Evolutionary conservation across 2,888 invertebrate genomes (phyloP).

Genomic region (Dione vanillae): DNA sequence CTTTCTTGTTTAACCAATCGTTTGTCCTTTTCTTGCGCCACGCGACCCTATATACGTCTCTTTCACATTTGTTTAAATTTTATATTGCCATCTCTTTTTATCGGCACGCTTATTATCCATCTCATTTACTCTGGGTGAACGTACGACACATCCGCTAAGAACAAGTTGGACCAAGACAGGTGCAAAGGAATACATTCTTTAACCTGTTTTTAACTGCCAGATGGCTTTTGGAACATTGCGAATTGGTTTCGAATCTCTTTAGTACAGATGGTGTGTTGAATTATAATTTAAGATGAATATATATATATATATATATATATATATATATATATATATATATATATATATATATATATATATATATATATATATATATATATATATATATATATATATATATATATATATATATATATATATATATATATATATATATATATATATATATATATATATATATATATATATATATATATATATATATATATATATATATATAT

Average conservation of each 20-base stretch:
- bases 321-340: too few relatives aligned
- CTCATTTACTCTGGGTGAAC: slow-evolving; percentile 66
- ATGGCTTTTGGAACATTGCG: slow-evolving; percentile 30
- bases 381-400: too few relatives aligned
- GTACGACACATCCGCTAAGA: slow-evolving; percentile 71
- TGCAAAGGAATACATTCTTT: slow-evolving; percentile 72
- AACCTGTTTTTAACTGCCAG: slow-evolving; percentile 56
- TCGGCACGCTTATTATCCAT: slow-evolving; percentile 58
- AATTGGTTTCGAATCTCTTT: slow-evolving; percentile 16
- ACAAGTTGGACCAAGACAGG: slow-evolving; percentile 70
- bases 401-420: too few relatives aligned
- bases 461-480: too few relatives aligned
- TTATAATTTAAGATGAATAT: slow-evolving; percentile 17
- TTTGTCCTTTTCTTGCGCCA: slow-evolving; percentile 63
- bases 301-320: background rate
- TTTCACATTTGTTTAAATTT: slow-evolving; percentile 33
- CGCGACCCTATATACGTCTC: slow-evolving; percentile 61
- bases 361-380: too few relatives aligned
- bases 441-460: too few relatives aligned
- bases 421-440: too few relatives aligned
- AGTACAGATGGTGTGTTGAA: slow-evolving; percentile 14
- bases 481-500: too few relatives aligned
- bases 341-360: too few relatives aligned
- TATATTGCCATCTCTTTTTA: slow-evolving; percentile 43
- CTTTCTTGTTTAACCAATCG: slow-evolving; percentile 61